Evolutionary conservation across 2,888 invertebrate species (phyloP).

Genomic region (Corythucha ciliata): DNA sequence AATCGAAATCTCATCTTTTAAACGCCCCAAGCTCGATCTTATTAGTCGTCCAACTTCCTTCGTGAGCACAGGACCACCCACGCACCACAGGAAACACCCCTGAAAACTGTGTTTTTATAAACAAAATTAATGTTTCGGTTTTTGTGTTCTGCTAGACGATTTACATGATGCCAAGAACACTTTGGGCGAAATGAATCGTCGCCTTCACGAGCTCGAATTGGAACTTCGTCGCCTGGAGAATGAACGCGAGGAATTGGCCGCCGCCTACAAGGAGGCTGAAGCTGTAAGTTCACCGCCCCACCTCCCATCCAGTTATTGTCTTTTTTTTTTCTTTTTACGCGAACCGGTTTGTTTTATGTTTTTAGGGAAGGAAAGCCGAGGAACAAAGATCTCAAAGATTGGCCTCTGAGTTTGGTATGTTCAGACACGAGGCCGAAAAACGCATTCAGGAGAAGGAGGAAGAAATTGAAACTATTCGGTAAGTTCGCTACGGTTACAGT

Average conservation of each 20-base stretch:
- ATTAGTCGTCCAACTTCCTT: not conserved
- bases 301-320: not conserved
- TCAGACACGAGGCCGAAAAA: constrained; percentile 94
- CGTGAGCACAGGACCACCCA: too few species aligned
- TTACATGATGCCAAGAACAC: constrained; percentile 88
- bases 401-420: constrained; percentile 83
- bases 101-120: too few species aligned
- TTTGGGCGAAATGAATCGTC: constrained; percentile 90
- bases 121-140: not conserved
- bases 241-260: constrained; percentile 96
- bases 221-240: constrained; percentile 96
- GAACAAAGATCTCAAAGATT: constrained; percentile 92
- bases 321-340: not conserved
- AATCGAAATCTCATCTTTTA: too few species aligned
- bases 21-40: not conserved
- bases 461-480: constrained; percentile 96
- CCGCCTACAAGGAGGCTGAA: constrained; percentile 97
- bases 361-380: constrained; percentile 88
- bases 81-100: too few species aligned
- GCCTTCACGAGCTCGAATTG: constrained; percentile 94
- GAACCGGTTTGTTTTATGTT: constrained; percentile 26
- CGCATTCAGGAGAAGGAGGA: constrained; percentile 97
- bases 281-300: constrained; percentile 60
- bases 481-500: constrained; percentile 46
- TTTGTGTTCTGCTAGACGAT: constrained; percentile 59